Conservation (phyloP, 2,113 vertebrate genomes). For the Stigmatopora argus region DNA sequence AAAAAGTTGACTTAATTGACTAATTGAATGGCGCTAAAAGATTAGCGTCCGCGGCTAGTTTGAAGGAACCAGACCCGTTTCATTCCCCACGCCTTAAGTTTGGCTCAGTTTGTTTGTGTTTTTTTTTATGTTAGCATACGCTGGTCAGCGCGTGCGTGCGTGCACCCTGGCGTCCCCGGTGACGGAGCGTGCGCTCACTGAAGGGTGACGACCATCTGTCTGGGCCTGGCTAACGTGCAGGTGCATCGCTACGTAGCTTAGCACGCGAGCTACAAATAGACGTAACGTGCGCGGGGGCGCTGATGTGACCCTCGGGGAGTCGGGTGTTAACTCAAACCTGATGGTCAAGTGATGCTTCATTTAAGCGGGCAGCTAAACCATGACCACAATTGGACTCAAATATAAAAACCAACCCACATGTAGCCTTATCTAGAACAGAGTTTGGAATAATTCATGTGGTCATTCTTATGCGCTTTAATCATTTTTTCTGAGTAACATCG, state of each 20-base stretch:
- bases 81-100: too few species aligned
- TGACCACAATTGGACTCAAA: not conserved
- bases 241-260: slow-evolving; percentile 59
- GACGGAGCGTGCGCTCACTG: slow-evolving; percentile 47
- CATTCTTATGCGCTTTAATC: too few species aligned
- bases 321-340: slow-evolving; percentile 41
- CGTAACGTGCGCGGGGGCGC: not conserved
- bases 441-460: too few species aligned
- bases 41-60: too few species aligned
- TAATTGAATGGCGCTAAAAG: too few species aligned
- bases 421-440: too few species aligned
- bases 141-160: not conserved
- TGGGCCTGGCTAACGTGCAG: slow-evolving; percentile 58
- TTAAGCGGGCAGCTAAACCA: slow-evolving; percentile 2
- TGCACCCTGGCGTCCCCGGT: slow-evolving; percentile 57
- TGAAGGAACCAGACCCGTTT: too few species aligned
- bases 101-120: not conserved
- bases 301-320: slow-evolving; percentile 30
- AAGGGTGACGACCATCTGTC: slow-evolving; percentile 67
- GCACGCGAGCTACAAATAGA: slow-evolving; percentile 45
- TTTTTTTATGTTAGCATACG: not conserved
- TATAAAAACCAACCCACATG: too few species aligned
- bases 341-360: slow-evolving; percentile 43
- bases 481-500: too few species aligned
- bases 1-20: too few species aligned